A percentile compares a stretch with the other conserved stretches of the same genome.
phyloP scores from a whole-genome alignment of 2,888 invertebrate genomes.

The Tridacna gigas region DNA sequence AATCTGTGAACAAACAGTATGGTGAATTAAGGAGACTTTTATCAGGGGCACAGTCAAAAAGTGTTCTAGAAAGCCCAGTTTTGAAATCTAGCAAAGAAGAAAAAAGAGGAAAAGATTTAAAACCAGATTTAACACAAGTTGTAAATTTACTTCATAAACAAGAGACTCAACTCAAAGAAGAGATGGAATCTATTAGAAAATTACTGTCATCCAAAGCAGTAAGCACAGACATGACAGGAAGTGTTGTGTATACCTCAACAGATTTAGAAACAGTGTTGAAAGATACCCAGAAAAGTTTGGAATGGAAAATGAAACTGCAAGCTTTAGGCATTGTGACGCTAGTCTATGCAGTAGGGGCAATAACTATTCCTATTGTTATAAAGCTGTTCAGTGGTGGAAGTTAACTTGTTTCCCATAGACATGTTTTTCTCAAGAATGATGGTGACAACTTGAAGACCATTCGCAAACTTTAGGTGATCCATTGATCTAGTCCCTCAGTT shows the following conservation, averaged over 20 bases:
- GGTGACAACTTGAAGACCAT: too few relatives aligned
- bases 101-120: constrained; percentile 15
- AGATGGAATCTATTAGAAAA: constrained; percentile 79
- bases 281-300: constrained; percentile 80
- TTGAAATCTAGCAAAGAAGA: constrained; percentile 25
- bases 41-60: not conserved
- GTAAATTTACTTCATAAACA: constrained; percentile 69
- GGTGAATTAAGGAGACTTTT: constrained; percentile 38
- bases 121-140: constrained; percentile 64
- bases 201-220: constrained; percentile 63
- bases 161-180: constrained; percentile 71
- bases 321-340: constrained; percentile 80
- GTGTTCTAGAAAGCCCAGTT: not conserved
- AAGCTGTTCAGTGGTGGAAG: constrained; percentile 47
- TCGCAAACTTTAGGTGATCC: too few relatives aligned
- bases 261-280: constrained; percentile 80
- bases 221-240: constrained; percentile 38
- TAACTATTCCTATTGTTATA: constrained; percentile 75
- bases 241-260: constrained; percentile 81
- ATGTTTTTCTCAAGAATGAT: too few relatives aligned
- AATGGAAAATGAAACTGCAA: constrained; percentile 82
- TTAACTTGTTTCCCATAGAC: not conserved
- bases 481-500: too few relatives aligned
- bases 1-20: constrained; percentile 68
- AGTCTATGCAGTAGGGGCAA: constrained; percentile 80